These are phyloP conservation scores for Emys orbicularis DNA, from an alignment of 2,797 vertebrate genomes.

Conservation along the genomic window DNA sequence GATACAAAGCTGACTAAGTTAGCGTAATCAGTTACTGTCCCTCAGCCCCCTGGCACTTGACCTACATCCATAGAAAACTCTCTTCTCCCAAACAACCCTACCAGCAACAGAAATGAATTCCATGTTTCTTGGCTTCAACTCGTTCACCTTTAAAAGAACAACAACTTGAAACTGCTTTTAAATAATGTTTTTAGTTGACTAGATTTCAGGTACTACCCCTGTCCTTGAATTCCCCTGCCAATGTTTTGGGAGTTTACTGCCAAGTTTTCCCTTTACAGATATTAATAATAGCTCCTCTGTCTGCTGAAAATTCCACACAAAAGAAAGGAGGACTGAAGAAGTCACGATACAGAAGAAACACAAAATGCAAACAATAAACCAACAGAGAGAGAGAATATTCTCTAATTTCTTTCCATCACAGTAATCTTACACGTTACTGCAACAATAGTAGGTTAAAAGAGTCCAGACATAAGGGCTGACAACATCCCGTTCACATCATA, in stretches of 20 bases:
- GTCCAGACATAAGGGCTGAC: background rate
- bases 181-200: slow-evolving; percentile 2
- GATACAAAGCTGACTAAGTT: slow-evolving; percentile 24
- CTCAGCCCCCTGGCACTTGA: fast-evolving
- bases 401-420: background rate
- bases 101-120: background rate
- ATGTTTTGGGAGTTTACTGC: fast-evolving
- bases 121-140: background rate
- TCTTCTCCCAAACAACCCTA: background rate
- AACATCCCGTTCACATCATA: background rate
- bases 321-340: background rate
- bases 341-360: background rate
- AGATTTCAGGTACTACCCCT: background rate
- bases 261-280: background rate
- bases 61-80: background rate
- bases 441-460: background rate
- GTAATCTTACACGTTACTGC: background rate
- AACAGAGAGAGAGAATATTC: background rate
- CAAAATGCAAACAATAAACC: background rate
- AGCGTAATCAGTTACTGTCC: background rate
- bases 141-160: background rate
- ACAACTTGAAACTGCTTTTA: background rate
- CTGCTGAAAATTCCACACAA: background rate
- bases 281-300: background rate
- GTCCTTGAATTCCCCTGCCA: background rate